phyloP scores from a whole-genome alignment of 2,888 invertebrate genomes.

The Aethes cnicana region DNA sequence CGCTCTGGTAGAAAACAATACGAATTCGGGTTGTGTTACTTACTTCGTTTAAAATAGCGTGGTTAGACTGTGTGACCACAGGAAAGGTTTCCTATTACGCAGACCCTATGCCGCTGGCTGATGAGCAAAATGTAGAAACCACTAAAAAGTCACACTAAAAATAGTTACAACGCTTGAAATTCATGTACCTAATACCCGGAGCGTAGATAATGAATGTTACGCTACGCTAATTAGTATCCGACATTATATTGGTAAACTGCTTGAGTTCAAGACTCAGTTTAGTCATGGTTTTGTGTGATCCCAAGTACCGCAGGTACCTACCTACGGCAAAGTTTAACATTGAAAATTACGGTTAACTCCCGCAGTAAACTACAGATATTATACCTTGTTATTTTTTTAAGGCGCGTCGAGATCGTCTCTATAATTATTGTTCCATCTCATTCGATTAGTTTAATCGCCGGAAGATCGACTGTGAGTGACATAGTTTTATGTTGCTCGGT shows the following conservation, averaged over 20 bases:
- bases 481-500: conserved; percentile 20
- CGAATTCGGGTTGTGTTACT: conserved; percentile 4
- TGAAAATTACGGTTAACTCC: too few species aligned
- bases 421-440: conserved; percentile 29
- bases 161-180: background rate
- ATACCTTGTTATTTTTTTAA: conserved; percentile 3
- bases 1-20: conserved; percentile 13
- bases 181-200: background rate
- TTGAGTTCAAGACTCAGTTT: conserved; percentile 15
- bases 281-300: conserved; percentile 7
- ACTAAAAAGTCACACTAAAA: background rate
- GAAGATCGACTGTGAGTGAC: conserved; percentile 23
- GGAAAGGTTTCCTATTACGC: conserved; percentile 17
- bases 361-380: too few species aligned
- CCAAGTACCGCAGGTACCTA: background rate
- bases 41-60: background rate
- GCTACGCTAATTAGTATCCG: too few species aligned
- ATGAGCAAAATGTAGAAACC: too few species aligned
- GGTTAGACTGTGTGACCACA: conserved; percentile 10
- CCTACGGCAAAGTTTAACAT: too few species aligned
- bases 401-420: conserved; percentile 15
- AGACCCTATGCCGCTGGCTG: too few species aligned
- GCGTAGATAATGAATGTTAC: conserved; percentile 20
- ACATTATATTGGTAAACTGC: background rate
- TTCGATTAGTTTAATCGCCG: conserved; percentile 30